Base-by-base conservation (phyloP, 2,888 invertebrate genomes). In the Acanthosepion pharaonis region DNA sequence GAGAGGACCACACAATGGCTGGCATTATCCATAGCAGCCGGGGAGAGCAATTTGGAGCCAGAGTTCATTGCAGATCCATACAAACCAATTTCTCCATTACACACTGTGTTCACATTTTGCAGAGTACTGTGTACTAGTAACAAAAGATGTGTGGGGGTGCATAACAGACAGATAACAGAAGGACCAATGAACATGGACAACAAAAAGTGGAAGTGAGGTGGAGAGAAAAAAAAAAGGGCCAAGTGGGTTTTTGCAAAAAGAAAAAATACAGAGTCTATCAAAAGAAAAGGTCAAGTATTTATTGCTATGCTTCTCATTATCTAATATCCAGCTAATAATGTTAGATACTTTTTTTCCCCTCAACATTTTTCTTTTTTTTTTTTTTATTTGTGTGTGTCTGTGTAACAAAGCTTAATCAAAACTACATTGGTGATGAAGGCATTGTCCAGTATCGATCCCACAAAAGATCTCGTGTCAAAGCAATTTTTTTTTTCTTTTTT, bases 281-380 rank as follows among this genome's bases (percentile, higher is more conserved):
- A 78, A 15, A 11, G 78, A 78, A 78, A 33, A 78, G 78, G 78
- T 78, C 78, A 78, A 78, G n/a, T n/a, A n/a, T 78, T 78, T 33
- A n/a, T 78, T 33, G n/a, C n/a, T 9, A n/a, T 6, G n/a, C n/a
- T 78, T 78, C 78, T 78, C 78, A 78, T 78, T 78, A 78, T 78
- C n/a, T 78, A 78, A 78, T 78, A 78, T 78, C n/a, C 78, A 78
- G n/a, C 78, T 78, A 78, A 78, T 78, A 78, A 78, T n/a, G n/a
- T 25, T 20, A 59, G 59, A 59, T 59, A 23, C 59, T 59, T 59
- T 59, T 59, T 59, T 23, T 59, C n/a, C 42, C 42, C 42, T n/a
- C 5, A n/a, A 78, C n/a, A 78, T 33, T 33, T 78, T 78, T 9
- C 3, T 78, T 15, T 15, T 33, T n/a, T 78, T 78, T n/a, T 78